A percentile compares a stretch with the other conserved stretches of the same genome.
Conservation (phyloP, 2,888 invertebrate species). For the Polymixis lichenea region DNA sequence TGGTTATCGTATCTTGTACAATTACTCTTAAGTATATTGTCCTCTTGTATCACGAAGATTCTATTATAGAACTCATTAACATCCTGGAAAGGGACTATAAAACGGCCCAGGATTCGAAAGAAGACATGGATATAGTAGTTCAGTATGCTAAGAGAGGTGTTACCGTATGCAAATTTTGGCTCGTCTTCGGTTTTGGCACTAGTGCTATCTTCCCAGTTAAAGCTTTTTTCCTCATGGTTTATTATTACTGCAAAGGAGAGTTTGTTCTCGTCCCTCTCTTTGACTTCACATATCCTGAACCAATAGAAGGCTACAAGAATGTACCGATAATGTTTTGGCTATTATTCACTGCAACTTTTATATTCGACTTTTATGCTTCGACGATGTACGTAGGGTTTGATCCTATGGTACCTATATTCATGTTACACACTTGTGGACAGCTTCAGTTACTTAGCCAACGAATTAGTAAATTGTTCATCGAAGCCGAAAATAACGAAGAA, state of each 20-base stretch:
- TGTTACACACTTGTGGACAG: constrained; percentile 82
- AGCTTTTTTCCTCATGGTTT: constrained; percentile 74
- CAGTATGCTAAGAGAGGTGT: constrained; percentile 72
- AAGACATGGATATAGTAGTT: constrained; percentile 73
- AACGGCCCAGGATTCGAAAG: constrained; percentile 61
- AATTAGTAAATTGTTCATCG: constrained; percentile 71
- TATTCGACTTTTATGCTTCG: constrained; percentile 72
- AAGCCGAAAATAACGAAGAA: constrained; percentile 63
- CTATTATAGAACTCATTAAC: constrained; percentile 70
- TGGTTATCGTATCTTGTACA: constrained; percentile 74
- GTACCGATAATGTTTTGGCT: constrained; percentile 62
- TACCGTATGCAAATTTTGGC: constrained; percentile 76
- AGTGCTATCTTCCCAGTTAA: constrained; percentile 75
- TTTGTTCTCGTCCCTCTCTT: constrained; percentile 76
- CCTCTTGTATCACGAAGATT: constrained; percentile 69
- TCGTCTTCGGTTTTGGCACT: constrained; percentile 66
- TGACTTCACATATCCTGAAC: constrained; percentile 74
- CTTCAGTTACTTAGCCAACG: constrained; percentile 76
- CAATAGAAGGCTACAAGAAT: constrained; percentile 73
- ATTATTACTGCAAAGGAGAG: constrained; percentile 70
- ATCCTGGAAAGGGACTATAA: constrained; percentile 76
- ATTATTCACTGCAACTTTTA: constrained; percentile 64
- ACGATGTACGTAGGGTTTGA: constrained; percentile 80
- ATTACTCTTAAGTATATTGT: constrained; percentile 74
- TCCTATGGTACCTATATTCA: constrained; percentile 81